phyloP scores from a whole-genome alignment of 2,888 invertebrate genomes.

The Monoplex corrugatus region DNA sequence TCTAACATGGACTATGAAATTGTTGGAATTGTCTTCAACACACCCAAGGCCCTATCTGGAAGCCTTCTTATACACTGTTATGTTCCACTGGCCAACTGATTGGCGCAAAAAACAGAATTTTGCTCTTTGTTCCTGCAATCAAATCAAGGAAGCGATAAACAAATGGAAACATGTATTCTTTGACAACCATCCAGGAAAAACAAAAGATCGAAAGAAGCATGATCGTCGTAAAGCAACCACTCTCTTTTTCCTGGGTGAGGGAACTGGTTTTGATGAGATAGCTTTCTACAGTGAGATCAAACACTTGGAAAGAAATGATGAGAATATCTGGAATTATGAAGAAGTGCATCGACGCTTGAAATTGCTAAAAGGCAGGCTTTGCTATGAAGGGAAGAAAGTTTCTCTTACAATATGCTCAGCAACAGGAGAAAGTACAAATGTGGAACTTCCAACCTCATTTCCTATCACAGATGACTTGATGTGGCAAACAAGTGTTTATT shows the following conservation, averaged over 20 bases:
- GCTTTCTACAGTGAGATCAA: slow-evolving; percentile 56
- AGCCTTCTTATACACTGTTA: slow-evolving; percentile 56
- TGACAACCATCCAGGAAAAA: slow-evolving; percentile 62
- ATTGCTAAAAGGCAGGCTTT: slow-evolving; percentile 61
- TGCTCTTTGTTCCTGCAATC: slow-evolving; percentile 50
- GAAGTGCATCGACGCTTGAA: slow-evolving; percentile 57
- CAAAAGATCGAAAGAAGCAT: slow-evolving; percentile 56
- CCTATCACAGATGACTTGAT: slow-evolving; percentile 59
- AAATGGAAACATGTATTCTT: slow-evolving; percentile 62
- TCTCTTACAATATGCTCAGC: slow-evolving; percentile 52
- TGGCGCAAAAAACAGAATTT: slow-evolving; percentile 39
- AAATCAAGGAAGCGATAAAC: slow-evolving; percentile 55
- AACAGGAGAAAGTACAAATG: slow-evolving; percentile 52
- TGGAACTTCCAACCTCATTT: slow-evolving; percentile 63
- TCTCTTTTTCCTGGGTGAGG: slow-evolving; percentile 64
- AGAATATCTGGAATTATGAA: slow-evolving; percentile 60
- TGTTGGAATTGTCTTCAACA: slow-evolving; percentile 51
- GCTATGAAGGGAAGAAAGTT: slow-evolving; percentile 60
- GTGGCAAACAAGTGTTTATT: slow-evolving; percentile 68
- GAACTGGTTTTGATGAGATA: slow-evolving; percentile 55
- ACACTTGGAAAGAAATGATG: slow-evolving; percentile 49
- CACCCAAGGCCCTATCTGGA: slow-evolving; percentile 55
- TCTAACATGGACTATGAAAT: slow-evolving; percentile 54
- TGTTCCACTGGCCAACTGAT: slow-evolving; percentile 61
- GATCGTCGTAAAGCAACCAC: slow-evolving; percentile 62